phyloP scores from a whole-genome alignment of 2,888 invertebrate species.

The Crepidodera aurea region DNA sequence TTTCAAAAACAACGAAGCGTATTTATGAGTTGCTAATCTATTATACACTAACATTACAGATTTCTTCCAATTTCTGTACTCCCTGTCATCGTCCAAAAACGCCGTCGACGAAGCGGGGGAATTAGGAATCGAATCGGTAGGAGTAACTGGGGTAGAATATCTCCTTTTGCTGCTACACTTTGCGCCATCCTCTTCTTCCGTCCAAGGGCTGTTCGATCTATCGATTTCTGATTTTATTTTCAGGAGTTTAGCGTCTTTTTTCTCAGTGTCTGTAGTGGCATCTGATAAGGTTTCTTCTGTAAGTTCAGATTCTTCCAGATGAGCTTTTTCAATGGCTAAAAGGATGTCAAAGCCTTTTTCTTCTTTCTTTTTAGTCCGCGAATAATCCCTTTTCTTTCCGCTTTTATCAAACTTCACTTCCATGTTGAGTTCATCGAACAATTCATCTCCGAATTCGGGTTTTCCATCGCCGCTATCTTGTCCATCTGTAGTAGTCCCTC shows the following conservation, averaged over 20 bases:
- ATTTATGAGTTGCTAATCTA: slow-evolving; percentile 82
- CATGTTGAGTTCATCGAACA: slow-evolving; percentile 68
- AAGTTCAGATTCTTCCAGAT: slow-evolving; percentile 54
- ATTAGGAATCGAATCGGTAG: slow-evolving; percentile 71
- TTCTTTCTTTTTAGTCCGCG: slow-evolving; percentile 63
- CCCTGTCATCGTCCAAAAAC: slow-evolving; percentile 74
- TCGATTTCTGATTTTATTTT: slow-evolving; percentile 62
- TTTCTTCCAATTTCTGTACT: slow-evolving; percentile 87
- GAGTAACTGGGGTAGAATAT: slow-evolving; percentile 64
- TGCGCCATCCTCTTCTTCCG: slow-evolving; percentile 63
- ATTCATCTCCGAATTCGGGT: slow-evolving; percentile 53
- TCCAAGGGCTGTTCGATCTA: slow-evolving; percentile 66
- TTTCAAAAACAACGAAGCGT: slow-evolving; percentile 83
- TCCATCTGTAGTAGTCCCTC: slow-evolving; percentile 43
- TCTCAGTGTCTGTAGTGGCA: slow-evolving; percentile 47
- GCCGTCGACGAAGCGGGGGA: slow-evolving; percentile 65
- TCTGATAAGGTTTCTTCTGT: slow-evolving; percentile 52
- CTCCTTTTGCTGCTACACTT: slow-evolving; percentile 50
- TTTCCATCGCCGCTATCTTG: slow-evolving; percentile 34
- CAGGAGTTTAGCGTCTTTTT: slow-evolving; percentile 49
- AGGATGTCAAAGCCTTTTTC: slow-evolving; percentile 62
- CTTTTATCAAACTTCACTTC: slow-evolving; percentile 68
- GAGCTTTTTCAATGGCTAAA: slow-evolving; percentile 57
- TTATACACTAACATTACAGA: slow-evolving; percentile 84
- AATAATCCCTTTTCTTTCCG: slow-evolving; percentile 71